Base-by-base conservation (phyloP, 2,888 invertebrate genomes). In the Proisotoma minuta region DNA sequence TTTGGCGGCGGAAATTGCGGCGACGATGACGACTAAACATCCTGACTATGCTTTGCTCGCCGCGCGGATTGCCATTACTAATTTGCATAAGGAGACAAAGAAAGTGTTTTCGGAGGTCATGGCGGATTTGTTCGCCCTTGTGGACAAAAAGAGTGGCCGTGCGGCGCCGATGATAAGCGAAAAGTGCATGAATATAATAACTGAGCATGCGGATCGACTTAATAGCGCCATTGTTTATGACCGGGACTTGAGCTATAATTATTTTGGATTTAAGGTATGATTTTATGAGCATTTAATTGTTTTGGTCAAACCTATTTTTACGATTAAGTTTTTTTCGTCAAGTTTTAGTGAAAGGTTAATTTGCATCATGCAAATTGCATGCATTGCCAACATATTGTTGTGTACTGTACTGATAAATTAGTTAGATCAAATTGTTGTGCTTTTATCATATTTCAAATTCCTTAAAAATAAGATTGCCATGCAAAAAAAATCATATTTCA, bases 1-100 rank as follows among this genome's bases (percentile, higher is more conserved):
- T 77, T 81, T 99, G 68, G 98, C 99, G 49, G 99, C 99, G 0
- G 98, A 99, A 80, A 98, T 92, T 43, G 93, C 98, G n/a, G 98
- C 98, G 12, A 92, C 92, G 28, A 90, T 97, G 89, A 97, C 98
- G 0, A 94, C 94, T 2, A 88, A 89, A 75, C 98, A 99, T 80
- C 94, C 97, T 0, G 98, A 99, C 80, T 99, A 98, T 82, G 97
- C 90, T 3, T 81, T 88, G 63, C 79, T 92, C 57, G 92, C 91
- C 58, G 91, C 90, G 2, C 84, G 98, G 72, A 89, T 99, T 75
- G 97, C 94, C 5, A 88, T 99, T 49, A 96, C 97, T 1, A 99
- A 99, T 81, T 82, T 99, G 65, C 98, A 99, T 76, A 99, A 99
- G 77, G 96, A 99, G 82, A 98, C 98, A 0, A 94, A 89, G 76